Evolutionary conservation across 2,888 invertebrate genomes (phyloP).

Genomic region (Nowickia ferox): DNA sequence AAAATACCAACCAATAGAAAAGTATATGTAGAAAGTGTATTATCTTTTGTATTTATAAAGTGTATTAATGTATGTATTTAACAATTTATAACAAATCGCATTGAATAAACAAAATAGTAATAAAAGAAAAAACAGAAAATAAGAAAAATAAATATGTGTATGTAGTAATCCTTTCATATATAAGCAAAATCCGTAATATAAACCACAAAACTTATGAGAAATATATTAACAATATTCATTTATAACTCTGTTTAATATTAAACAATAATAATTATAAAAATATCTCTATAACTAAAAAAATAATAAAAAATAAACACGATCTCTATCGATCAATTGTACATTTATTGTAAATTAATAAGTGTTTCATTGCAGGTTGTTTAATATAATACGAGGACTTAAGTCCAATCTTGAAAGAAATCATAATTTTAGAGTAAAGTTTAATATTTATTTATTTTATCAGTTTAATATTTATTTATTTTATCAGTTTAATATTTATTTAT

Average conservation of each 20-base stretch:
- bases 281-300: not conserved
- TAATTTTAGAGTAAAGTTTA: no score
- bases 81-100: slow-evolving; percentile 44
- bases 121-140: slow-evolving; percentile 25
- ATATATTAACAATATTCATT: slow-evolving; percentile 55
- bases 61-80: no score
- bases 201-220: slow-evolving; percentile 58
- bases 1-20: slow-evolving; percentile 29
- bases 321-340: slow-evolving; percentile 68
- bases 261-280: slow-evolving; percentile 51
- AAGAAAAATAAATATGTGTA: slow-evolving; percentile 58
- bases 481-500: no score
- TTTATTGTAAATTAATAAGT: slow-evolving; percentile 66
- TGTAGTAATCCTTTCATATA: slow-evolving; percentile 59
- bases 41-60: slow-evolving; percentile 63
- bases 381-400: no score
- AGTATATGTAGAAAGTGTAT: slow-evolving; percentile 64
- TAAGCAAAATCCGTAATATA: slow-evolving; percentile 47
- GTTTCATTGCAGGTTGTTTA: slow-evolving; percentile 27
- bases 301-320: slow-evolving; percentile 61
- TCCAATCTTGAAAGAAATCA: no score
- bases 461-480: no score
- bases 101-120: slow-evolving; percentile 29
- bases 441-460: no score
- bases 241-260: slow-evolving; percentile 59